Conservation (phyloP, 2,113 vertebrate species). For the Anarrhichthys ocellatus region DNA sequence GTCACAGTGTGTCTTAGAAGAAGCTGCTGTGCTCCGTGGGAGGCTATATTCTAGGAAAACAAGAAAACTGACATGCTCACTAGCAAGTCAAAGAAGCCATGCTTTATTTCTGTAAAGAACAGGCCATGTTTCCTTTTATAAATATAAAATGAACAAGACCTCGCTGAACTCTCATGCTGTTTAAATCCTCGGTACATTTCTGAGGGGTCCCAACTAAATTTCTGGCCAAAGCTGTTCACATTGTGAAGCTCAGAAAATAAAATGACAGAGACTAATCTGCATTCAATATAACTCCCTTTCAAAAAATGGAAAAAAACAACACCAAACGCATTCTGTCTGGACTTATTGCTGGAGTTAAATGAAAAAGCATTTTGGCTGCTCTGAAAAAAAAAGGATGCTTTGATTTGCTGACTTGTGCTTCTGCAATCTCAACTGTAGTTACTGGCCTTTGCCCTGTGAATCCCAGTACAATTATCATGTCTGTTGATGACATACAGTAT, state of each 20-base stretch:
- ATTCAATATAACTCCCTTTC: not conserved
- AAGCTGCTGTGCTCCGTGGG: slow-evolving; percentile 59
- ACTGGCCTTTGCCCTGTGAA: slow-evolving; percentile 32
- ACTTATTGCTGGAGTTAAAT: not conserved
- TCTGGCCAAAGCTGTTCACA: slow-evolving; percentile 5
- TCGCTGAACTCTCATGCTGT: slow-evolving; percentile 46
- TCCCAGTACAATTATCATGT: slow-evolving; percentile 30
- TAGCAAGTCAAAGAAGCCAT: slow-evolving; percentile 34
- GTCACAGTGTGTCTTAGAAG: slow-evolving; percentile 59
- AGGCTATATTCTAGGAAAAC: slow-evolving; percentile 50
- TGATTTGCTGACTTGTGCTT: slow-evolving; percentile 19
- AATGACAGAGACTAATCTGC: not conserved
- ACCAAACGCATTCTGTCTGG: not conserved
- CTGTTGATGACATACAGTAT: slow-evolving; percentile 49
- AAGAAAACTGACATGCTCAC: slow-evolving; percentile 38
- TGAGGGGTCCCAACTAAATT: slow-evolving; percentile 21
- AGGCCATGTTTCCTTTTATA: slow-evolving; percentile 55
- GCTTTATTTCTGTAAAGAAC: slow-evolving; percentile 53
- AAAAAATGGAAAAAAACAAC: not conserved
- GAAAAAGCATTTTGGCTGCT: slow-evolving; percentile 1
- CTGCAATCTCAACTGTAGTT: not conserved
- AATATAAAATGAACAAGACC: slow-evolving; percentile 65
- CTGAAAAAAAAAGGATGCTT: not conserved
- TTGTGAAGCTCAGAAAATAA: slow-evolving; percentile 25
- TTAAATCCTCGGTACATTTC: slow-evolving; percentile 32